Base-by-base conservation (phyloP, 1,140 invertebrate genomes). In the Macrobrachium rosenbergii region DNA sequence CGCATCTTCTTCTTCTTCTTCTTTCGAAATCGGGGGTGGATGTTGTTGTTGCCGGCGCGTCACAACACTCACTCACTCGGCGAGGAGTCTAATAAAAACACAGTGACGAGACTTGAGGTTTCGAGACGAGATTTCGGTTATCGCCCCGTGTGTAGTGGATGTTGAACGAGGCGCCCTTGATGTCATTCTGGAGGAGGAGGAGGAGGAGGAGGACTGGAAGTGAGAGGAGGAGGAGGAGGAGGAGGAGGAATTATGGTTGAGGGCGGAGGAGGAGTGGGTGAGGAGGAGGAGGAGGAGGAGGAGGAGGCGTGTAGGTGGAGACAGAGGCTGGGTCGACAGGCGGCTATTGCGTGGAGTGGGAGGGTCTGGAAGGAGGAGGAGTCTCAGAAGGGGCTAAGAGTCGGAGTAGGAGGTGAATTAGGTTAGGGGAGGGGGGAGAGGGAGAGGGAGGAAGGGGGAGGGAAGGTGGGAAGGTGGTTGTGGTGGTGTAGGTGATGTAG, bases 331-430 rank as follows among this genome's bases (percentile, higher is more conserved):
- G 82, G 52, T 69, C 58, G 43, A 59, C 58, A 37, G 64, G 37
- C 58, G 67, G 52, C 82, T 83, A 83, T 83, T 83, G 69, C 69
- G 52, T 80, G 58, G 60, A 60, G 37, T 17, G 78, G 58, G 78
- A 59, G 45, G 82, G 52, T 21, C 17, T 72, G 21, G 82, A 23
- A 17, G 52, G 21, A 64, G 28, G 58, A 16, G 45, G 72, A 69
- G 69, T 21, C 14, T 43, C 21, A 67, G 58, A 79, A 62, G 58
- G 43, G 21, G 19, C 17, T 37, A 45, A 63, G 76, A 78, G 62
- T 67, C n/a, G 77, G 58, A 59, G 52, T 23, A 59, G 58, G 52
- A 58, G 43, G 16, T n/a, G n/a, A 45, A 62, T 7, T 8, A 60
- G 12, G 21, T 17, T n/a, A 37, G 62, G n/a, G 19, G 28, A 23